These are phyloP conservation scores for Clepsis dumicolana DNA, from an alignment of 2,888 invertebrate genomes.

Conservation along the genomic window DNA sequence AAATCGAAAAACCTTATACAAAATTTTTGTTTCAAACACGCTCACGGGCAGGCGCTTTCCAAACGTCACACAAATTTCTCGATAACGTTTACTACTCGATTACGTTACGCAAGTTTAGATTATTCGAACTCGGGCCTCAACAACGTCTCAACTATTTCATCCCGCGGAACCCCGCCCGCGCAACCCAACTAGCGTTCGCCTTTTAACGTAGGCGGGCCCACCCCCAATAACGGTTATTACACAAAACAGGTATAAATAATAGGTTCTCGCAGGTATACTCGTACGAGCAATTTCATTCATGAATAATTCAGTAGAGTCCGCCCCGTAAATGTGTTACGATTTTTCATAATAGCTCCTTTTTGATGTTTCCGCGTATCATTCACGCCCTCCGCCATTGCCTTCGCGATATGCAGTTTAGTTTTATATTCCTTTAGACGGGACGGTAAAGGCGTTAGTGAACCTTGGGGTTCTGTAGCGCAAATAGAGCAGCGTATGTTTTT, in stretches of 20 bases:
- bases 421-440: slow-evolving; percentile 57
- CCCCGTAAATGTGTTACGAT: slow-evolving; percentile 83
- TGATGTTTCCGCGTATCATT: slow-evolving; percentile 65
- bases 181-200: not conserved
- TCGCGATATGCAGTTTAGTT: slow-evolving; percentile 74
- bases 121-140: no score
- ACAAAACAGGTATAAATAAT: slow-evolving; percentile 73
- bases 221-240: slow-evolving; percentile 68
- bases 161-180: not conserved
- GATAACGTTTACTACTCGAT: no score
- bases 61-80: no score
- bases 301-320: slow-evolving; percentile 81
- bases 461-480: not conserved
- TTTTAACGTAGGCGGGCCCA: slow-evolving; percentile 59
- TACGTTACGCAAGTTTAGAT: no score
- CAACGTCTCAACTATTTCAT: no score
- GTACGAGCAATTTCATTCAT: slow-evolving; percentile 76
- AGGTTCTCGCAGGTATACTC: slow-evolving; percentile 57
- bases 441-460: slow-evolving; percentile 30
- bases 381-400: slow-evolving; percentile 60
- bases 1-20: no score
- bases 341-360: slow-evolving; percentile 83
- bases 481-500: not conserved
- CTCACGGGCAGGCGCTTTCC: no score
- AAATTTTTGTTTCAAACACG: no score